These are phyloP conservation scores for Lysandra coridon DNA, from an alignment of 2,888 invertebrate species.

Conservation along the genomic window DNA sequence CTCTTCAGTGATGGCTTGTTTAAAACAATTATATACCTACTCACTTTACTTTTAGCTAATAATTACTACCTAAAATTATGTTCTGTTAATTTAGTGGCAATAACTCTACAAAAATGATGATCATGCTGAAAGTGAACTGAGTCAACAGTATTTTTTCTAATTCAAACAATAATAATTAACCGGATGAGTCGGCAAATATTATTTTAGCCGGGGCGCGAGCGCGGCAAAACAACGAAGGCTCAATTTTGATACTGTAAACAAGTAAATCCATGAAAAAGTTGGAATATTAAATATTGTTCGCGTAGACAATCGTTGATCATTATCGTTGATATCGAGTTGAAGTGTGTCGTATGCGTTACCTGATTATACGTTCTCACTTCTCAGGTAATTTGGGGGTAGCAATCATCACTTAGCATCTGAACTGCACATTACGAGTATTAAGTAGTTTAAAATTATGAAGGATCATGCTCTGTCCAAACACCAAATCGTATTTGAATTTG, in stretches of 20 bases:
- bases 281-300: background rate
- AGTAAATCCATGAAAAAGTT: background rate
- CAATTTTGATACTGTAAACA: constrained; percentile 5
- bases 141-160: background rate
- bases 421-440: too few species aligned
- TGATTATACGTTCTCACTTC: too few species aligned
- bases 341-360: too few species aligned
- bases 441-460: too few species aligned
- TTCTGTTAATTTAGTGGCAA: background rate
- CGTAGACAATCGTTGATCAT: background rate
- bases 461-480: too few species aligned
- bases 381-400: too few species aligned
- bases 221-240: background rate
- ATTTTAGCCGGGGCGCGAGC: background rate
- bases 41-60: background rate
- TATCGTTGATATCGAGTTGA: too few species aligned
- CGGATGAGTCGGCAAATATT: constrained; percentile 12
- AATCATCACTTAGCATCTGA: background rate
- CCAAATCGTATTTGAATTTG: too few species aligned
- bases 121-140: background rate
- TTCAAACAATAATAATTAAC: constrained; percentile 12
- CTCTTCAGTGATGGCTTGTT: too few species aligned
- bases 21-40: too few species aligned
- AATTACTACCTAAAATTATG: background rate
- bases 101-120: background rate